Conservation (phyloP, 2,888 invertebrate species). For the Oxyteleia sp. region DNA sequence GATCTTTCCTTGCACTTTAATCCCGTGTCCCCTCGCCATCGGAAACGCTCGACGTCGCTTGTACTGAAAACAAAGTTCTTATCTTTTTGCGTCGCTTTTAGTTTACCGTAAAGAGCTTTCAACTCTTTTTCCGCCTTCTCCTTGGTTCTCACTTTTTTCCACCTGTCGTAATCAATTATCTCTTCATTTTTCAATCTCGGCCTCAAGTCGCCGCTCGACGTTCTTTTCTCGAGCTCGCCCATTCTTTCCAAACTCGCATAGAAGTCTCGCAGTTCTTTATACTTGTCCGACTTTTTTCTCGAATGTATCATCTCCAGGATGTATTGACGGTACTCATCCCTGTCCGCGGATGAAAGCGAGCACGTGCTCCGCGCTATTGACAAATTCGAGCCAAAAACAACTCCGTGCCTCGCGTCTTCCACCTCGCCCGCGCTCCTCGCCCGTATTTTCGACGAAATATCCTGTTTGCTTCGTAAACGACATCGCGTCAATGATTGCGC, state of each 20-base stretch:
- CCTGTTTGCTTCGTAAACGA: conserved; percentile 73
- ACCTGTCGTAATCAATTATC: conserved; percentile 95
- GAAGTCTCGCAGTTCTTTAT: conserved; percentile 94
- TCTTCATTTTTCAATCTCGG: conserved; percentile 93
- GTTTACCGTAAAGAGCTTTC: conserved; percentile 92
- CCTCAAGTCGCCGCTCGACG: conserved; percentile 91
- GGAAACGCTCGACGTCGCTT: conserved; percentile 91
- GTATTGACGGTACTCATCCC: conserved; percentile 91
- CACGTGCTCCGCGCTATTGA: conserved; percentile 87
- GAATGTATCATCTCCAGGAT: conserved; percentile 90
- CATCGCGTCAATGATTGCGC: conserved; percentile 12
- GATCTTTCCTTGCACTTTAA: conserved; percentile 95
- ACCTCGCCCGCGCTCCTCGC: conserved; percentile 91
- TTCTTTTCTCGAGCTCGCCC: conserved; percentile 93
- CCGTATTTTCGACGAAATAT: conserved; percentile 88
- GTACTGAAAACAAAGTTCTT: conserved; percentile 95
- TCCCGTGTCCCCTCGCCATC: conserved; percentile 93
- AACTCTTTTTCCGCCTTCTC: conserved; percentile 95
- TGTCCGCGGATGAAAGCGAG: conserved; percentile 87
- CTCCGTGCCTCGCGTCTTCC: conserved; percentile 83
- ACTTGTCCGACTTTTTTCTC: conserved; percentile 92
- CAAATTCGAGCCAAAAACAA: conserved; percentile 79
- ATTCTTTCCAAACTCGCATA: conserved; percentile 95
- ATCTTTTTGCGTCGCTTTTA: conserved; percentile 93
- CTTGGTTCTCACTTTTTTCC: conserved; percentile 93